Percentiles rank a stretch among this genome's conserved stretches.
Evolutionary conservation across 2,113 vertebrate genomes (phyloP).

Genomic region (Chaetodon trifascialis): DNA sequence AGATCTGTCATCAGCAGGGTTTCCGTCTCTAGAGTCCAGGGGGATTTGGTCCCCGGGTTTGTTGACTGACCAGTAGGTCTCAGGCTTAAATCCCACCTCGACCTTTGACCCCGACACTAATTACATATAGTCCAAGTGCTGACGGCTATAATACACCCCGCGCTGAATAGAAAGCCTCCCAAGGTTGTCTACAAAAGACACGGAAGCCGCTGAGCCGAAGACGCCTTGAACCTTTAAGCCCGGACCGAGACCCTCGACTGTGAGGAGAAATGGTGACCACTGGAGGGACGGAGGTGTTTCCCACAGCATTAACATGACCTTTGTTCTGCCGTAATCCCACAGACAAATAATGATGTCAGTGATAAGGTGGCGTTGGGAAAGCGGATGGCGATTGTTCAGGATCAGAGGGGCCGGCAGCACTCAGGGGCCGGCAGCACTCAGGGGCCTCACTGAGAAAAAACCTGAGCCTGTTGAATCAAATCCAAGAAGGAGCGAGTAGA

Average conservation of each 20-base stretch:
- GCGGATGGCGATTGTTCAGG: constrained; percentile 7
- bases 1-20: constrained; percentile 90
- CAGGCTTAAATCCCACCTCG: constrained; percentile 69
- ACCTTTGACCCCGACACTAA: constrained; percentile 80
- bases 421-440: neutral
- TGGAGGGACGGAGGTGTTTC: constrained; percentile 32
- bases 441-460: neutral
- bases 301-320: constrained; percentile 39
- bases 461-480: neutral
- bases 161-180: constrained; percentile 48
- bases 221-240: constrained; percentile 66
- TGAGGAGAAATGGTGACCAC: constrained; percentile 36
- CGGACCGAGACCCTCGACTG: constrained; percentile 8
- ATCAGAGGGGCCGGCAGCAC: neutral
- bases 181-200: constrained; percentile 61
- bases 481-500: too few relatives aligned
- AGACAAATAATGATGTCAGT: constrained; percentile 42
- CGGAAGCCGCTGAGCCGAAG: constrained; percentile 45
- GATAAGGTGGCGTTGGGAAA: constrained; percentile 38
- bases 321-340: constrained; percentile 65
- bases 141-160: constrained; percentile 69
- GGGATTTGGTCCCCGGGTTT: constrained; percentile 82
- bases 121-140: constrained; percentile 72
- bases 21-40: constrained; percentile 90
- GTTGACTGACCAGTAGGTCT: constrained; percentile 76